Conservation (phyloP, 53 echinoderm and acorn worm genomes). For the Glandiceps talaboti region DNA sequence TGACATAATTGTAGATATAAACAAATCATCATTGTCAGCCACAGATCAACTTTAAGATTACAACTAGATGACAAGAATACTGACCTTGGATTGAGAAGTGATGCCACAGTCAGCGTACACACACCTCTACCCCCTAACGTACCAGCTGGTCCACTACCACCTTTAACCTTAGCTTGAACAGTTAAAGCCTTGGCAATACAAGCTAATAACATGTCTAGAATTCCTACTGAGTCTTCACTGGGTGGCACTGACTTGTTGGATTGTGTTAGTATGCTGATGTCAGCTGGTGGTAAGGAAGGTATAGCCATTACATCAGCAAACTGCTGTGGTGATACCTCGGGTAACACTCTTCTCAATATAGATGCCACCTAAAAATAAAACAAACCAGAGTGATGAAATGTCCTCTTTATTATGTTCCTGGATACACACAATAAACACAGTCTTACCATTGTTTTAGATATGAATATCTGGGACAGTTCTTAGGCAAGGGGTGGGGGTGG, state of each 20-base stretch:
- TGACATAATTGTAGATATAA: no score
- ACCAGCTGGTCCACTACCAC: conserved; percentile 30
- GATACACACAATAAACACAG: no score
- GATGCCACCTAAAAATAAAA: conserved; percentile 47
- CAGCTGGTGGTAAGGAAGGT: conserved; percentile 45
- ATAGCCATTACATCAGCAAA: conserved; percentile 69
- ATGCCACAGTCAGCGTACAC: conserved; percentile 41
- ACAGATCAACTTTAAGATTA: no score
- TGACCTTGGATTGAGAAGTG: background rate
- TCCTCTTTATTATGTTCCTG: no score
- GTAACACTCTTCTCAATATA: conserved; percentile 63
- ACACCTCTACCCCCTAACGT: conserved; percentile 23
- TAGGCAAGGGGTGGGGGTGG: no score
- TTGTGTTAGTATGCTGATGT: conserved; percentile 61
- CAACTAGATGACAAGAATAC: no score
- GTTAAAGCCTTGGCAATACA: conserved; percentile 80
- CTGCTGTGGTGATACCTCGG: conserved; percentile 68
- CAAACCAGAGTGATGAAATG: background rate
- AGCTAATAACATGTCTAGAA: conserved; percentile 87
- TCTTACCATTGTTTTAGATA: no score
- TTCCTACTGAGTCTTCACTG: conserved; percentile 50
- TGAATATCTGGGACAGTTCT: no score
- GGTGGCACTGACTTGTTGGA: conserved; percentile 17
- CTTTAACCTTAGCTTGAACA: conserved; percentile 85
- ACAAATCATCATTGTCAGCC: no score